Evolutionary conservation across 2,797 vertebrate species (phyloP).

Genomic region (Neostethus bicornis): DNA sequence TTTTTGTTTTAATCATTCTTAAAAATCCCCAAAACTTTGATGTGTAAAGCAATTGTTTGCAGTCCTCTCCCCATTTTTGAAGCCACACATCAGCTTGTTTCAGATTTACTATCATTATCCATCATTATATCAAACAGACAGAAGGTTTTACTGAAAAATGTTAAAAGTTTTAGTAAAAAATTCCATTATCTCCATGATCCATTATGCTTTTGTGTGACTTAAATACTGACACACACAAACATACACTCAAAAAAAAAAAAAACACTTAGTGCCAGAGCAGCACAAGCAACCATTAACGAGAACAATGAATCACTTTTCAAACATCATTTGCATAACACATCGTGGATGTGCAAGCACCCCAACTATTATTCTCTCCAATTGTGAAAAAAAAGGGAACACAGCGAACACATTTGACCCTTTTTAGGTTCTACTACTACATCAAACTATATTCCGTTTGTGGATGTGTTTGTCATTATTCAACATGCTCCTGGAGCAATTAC

Average conservation of each 20-base stretch:
- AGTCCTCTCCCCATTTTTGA: too few relatives aligned
- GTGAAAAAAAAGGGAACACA: conserved; percentile 17
- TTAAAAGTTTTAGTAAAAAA: not conserved
- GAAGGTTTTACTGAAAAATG: not conserved
- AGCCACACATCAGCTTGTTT: not conserved
- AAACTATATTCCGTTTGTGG: too few relatives aligned
- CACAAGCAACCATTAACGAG: conserved; percentile 48
- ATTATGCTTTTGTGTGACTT: not conserved
- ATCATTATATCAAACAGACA: not conserved
- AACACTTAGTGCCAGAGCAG: conserved; percentile 10
- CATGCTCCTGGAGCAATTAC: conserved; percentile 12
- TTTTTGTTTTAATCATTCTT: too few relatives aligned
- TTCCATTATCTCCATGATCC: not conserved
- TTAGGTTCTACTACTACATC: not conserved
- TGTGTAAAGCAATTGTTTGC: too few relatives aligned
- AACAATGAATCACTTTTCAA: conserved; percentile 54
- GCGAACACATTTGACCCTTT: conserved; percentile 28
- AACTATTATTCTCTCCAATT: conserved; percentile 40
- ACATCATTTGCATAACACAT: conserved; percentile 54
- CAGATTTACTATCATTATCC: not conserved
- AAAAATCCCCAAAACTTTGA: too few relatives aligned
- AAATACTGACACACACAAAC: conserved; percentile 14
- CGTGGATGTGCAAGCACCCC: conserved; percentile 33
- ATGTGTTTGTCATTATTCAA: conserved; percentile 13
- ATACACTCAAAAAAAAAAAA: conserved; percentile 28